These are phyloP conservation scores for Acanthococcus lagerstroemiae DNA, from an alignment of 2,888 invertebrate species.

Conservation along the genomic window DNA sequence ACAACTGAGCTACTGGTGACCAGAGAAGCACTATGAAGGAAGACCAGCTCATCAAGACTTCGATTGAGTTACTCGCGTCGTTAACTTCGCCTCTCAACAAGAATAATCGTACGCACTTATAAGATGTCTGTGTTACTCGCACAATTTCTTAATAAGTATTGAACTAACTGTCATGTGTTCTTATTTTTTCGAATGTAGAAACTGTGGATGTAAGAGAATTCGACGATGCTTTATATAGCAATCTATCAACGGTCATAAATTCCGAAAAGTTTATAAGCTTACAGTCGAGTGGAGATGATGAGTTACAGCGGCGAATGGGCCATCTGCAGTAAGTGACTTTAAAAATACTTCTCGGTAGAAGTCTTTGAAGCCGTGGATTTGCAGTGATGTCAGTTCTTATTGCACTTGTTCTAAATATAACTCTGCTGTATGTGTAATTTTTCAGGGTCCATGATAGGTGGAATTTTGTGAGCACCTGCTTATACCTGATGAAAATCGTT, in stretches of 20 bases:
- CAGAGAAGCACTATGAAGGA: too few relatives aligned
- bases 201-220: not conserved
- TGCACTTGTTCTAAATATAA: too few relatives aligned
- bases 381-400: too few relatives aligned
- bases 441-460: constrained; percentile 2
- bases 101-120: not conserved
- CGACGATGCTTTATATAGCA: not conserved
- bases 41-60: not conserved
- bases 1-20: too few relatives aligned
- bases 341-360: not conserved
- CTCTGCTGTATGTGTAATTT: not conserved
- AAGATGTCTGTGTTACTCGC: not conserved
- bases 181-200: not conserved
- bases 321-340: not conserved
- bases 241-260: not conserved
- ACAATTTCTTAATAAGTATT: not conserved
- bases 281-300: not conserved
- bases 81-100: not conserved
- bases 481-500: not conserved
- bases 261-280: not conserved
- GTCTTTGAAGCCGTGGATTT: too few relatives aligned
- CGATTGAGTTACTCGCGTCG: not conserved
- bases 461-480: constrained; percentile 11
- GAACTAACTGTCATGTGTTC: not conserved
- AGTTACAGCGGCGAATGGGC: not conserved